phyloP scores from a whole-genome alignment of 2,797 vertebrate species.

The Rhadinocentrus ornatus region DNA sequence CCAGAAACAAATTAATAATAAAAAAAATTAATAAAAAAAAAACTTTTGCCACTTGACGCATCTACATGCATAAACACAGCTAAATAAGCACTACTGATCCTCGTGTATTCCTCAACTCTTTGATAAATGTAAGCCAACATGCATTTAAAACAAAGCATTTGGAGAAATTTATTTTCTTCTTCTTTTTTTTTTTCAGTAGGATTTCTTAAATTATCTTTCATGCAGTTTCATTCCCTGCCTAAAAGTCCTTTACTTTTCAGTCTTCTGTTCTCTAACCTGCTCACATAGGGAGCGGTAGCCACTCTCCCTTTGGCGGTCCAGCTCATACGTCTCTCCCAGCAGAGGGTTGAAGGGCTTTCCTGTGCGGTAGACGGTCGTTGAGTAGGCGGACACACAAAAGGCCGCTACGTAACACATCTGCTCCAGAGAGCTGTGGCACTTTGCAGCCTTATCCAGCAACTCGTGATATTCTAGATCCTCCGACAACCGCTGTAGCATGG shows the following conservation, averaged over 20 bases:
- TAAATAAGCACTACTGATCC: not conserved
- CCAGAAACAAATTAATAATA: too few species aligned
- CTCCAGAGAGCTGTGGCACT: constrained; percentile 91
- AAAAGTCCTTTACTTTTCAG: not conserved
- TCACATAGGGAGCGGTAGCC: constrained; percentile 96
- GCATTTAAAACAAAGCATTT: not conserved
- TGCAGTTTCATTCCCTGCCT: constrained; percentile 17
- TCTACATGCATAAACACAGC: too few species aligned
- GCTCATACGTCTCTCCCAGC: constrained; percentile 94
- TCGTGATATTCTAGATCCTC: constrained; percentile 97
- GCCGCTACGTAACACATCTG: constrained; percentile 96
- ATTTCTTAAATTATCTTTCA: constrained; percentile 10
- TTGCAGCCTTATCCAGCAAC: constrained; percentile 89
- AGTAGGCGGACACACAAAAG: constrained; percentile 96
- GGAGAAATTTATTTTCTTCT: not conserved
- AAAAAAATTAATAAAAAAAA: too few species aligned
- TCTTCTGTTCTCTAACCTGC: constrained; percentile 81
- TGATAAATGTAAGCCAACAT: not conserved
- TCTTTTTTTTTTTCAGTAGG: constrained; percentile 8
- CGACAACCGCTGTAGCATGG: constrained; percentile 95
- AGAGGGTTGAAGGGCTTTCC: constrained; percentile 98
- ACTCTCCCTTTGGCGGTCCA: constrained; percentile 91
- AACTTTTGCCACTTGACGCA: too few species aligned
- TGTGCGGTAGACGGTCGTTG: constrained; percentile 94
- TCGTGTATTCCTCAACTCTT: too few species aligned